Base-by-base conservation (phyloP, 2,797 vertebrate genomes). In the Tadarida brasiliensis region DNA sequence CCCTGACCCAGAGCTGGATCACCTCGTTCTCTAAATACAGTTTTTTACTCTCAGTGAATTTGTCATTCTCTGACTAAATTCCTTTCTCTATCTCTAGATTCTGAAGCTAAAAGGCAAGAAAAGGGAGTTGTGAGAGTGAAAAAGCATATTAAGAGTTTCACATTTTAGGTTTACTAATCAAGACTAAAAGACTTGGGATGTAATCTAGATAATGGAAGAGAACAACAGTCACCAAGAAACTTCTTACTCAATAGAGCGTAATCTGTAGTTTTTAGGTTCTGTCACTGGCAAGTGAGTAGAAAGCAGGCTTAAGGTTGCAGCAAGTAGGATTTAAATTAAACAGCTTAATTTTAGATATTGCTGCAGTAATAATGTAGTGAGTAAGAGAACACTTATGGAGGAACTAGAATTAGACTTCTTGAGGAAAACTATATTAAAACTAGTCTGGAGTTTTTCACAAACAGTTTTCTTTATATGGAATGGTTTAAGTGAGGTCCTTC, bases 41-140 rank as follows among this genome's bases (percentile, higher is more conserved):
- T 51, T 89, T 49, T 90, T 70, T 70, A 28, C 20, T 87, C 19
- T 83, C 22, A 30, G 16, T 54, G 59, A 87, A 80, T 61, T 28
- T 57, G 35, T 65, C 77, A 39, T 57, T 65, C n/a, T 94, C 54
- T 92, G 57, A 44, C 35, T 81, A 22, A 59, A 76, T 28, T 90
- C 56, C 9, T 92, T 82, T 89, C 15, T 82, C 56, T 81, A 0
- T n/a, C 22, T 71, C 80, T 81, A 82, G 67, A 76, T 90, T 49
- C 47, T 90, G 83, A 90, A 78, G 26, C 49, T 84, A 76, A 87
- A 87, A 78, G n/a, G 26, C 74, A 77, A 22, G 65, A 74, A 74
- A 71, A 93, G 35, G 30, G 17, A 85, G 16, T 74, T 82, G 19
- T 70, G 35, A 91, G 33, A 68, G 11, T 63, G 39, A 85, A 90